Evolutionary conservation across 2,797 vertebrate species (phyloP), one percentile per base, ranked within the genome.

Genomic region (Notamacropus eugenii): DNA sequence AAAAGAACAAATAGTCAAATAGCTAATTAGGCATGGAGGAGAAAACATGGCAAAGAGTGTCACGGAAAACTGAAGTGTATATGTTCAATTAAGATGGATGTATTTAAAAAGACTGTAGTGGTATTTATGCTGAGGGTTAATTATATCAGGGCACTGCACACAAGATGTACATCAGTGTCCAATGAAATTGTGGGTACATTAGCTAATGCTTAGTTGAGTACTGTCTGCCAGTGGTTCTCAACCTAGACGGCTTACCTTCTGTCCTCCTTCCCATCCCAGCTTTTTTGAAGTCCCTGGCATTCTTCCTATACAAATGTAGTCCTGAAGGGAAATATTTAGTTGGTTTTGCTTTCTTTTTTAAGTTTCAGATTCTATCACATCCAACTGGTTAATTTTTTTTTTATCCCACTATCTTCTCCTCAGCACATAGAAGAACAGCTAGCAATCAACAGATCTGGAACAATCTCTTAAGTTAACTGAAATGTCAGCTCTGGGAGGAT

Each of bases 181-280:
- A 40, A 40, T 10, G n/a, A 19, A 19, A 9, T 40, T 46, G 74
- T 82, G 40, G 19, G 22, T 27, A 82, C 2, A 46, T 46, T 82
- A 82, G 74, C n/a, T 46, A 82, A 82, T 82, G 34, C 1, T 74
- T 24, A 74, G 34, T n/a, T n/a, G n/a, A 82, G n/a, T 46, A 24
- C 22, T 82, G 56, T 96, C 50, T 50, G 8, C 92, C 93, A 56
- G 93, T 97, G 92, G n/a, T 95, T 94, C 91, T 95, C n/a, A 93
- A 87, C 59, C 22, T 92, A 50, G 40, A 90, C 9, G 93, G 95
- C 40, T 14, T 96, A 22, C 91, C 31, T 93, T 92, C 92, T 11
- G 40, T 29, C 93, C 10, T 52, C 56, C 54, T 96, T 93, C 54
- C 58, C 46, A 95, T 9, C 28, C 91, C 55, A 93, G 12, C 57